Base-by-base conservation (phyloP, 1,140 invertebrate genomes). In the Aphaenogaster floridana region DNA sequence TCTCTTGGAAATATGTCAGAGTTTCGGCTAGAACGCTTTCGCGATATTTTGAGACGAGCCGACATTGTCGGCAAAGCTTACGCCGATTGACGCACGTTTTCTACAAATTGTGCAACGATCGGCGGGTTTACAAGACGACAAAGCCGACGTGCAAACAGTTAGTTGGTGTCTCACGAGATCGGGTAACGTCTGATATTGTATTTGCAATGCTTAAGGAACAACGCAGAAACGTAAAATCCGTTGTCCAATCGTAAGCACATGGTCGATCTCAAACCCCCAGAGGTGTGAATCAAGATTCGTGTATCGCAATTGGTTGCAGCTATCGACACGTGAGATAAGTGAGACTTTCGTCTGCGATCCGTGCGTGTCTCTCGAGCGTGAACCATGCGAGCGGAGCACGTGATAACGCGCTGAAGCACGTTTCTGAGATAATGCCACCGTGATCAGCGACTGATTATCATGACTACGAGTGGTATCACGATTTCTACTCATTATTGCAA, bases 401-500 rank as follows among this genome's bases (percentile, higher is more conserved):
- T 77, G 88, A 89, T 89, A 63, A 84, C 13, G 8, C 6, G n/a
- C 11, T 34, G 28, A 36, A 76, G 52, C 72, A 89, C 76, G 72
- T 28, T 57, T 71, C 28, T 54, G 54, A 28, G 50, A 39, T 59
- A 57, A 76, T 36, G 11, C 28, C 11, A 34, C 34, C 88, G 88
- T 89, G 76, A 90, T 89, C 88, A 21, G 1, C 6, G 54, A 3
- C 61, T 89, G 88, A 81, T 80, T 74, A 64, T 76, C 34, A 84
- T 13, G 52, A 3, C 3, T 39, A 21, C 68, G 11, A 21, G 2
- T 64, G 52, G n/a, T 52, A 34, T 48, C 11, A 76, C 17, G 13
- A 84, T 48, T 76, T 50, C 17, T 11, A 21, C 39, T 45, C n/a
- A 17, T 76, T 84, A 76, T 76, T 45, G 8, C 39, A 48, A 21